Evolutionary conservation across 2,888 invertebrate genomes (phyloP).

Genomic region (Eudemis profundana): DNA sequence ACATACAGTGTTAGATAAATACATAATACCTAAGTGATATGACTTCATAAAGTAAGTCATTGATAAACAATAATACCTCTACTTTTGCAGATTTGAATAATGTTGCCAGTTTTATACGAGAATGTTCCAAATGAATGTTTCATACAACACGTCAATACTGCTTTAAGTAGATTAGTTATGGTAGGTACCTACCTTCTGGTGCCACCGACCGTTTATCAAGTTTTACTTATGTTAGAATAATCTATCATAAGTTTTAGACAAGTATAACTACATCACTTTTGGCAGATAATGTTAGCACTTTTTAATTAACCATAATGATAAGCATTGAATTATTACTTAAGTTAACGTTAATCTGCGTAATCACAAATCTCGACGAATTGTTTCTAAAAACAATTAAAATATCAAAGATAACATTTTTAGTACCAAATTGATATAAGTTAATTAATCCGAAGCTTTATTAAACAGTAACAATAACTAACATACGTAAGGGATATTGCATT

Average conservation of each 20-base stretch:
- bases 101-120: conserved; percentile 32
- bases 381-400: conserved; percentile 31
- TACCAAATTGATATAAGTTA: conserved; percentile 43
- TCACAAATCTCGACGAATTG: conserved; percentile 24
- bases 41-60: conserved; percentile 11
- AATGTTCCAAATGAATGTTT: conserved; percentile 14
- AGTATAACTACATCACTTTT: conserved; percentile 25
- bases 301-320: conserved; percentile 17
- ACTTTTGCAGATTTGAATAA: conserved; percentile 19
- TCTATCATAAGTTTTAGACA: conserved; percentile 18
- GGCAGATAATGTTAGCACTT: conserved; percentile 32
- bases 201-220: conserved; percentile 7
- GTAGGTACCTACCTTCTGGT: conserved; percentile 5
- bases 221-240: conserved; percentile 22
- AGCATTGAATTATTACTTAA: conserved; percentile 21
- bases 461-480: conserved; percentile 77
- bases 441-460: conserved; percentile 72
- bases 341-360: conserved; percentile 22
- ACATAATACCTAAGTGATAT: conserved; percentile 1
- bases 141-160: conserved; percentile 17
- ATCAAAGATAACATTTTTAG: conserved; percentile 31
- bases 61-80: conserved; percentile 24
- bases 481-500: conserved; percentile 71
- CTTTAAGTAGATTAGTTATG: conserved; percentile 33
- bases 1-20: conserved; percentile 16